Base-by-base conservation (phyloP, 2,888 invertebrate genomes). In the Podotricha telesiphe region DNA sequence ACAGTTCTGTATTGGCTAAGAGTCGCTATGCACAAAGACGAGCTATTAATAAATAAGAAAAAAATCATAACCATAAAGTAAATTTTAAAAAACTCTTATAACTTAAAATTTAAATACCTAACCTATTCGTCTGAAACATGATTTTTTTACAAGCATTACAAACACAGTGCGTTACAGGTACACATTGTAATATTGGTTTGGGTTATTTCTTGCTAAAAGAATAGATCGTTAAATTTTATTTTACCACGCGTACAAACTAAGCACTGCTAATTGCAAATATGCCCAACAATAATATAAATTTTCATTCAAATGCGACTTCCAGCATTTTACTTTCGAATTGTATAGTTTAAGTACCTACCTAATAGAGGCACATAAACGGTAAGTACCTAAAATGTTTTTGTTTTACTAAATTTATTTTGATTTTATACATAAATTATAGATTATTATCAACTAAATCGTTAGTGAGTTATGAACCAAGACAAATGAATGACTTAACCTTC, bases 401-500 rank as follows among this genome's bases (percentile, higher is more conserved):
- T 10, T 37, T 34, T 17, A 34, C 17, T 50, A 1, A 13, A 28
- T 55, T 19, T 19, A 6, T 56, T 11, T 56, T 56, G 11, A 13
- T 56, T 37, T 37, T 19, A 19, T 13, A 56, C 0, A 0, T 17
- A 56, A 37, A 13, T 10, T 19, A 56, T 56, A 20, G 50, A 50
- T 61, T 64, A 53, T 28, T 61, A 48, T 15, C 19, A 58, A 37
- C 28, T 34, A 66, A 70, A 64, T 59, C 53, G 19, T 68, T 63
- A 63, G 62, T 40, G 34, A 71, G 68, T 74, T 67, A 68, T 48
- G 69, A 53, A 61, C 37, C 28, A 58, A 77, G 72, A 64, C 63
- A 67, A 69, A 65, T 37, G 62, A 69, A 72, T 74, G 65, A 66
- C 22, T 68, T 68, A 87, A 87, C 86, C 89, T 89, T 88, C 89